Percentiles rank a stretch among this genome's conserved stretches.
phyloP scores from a whole-genome alignment of 2,888 invertebrate species.

The Tupiocoris notatus region DNA sequence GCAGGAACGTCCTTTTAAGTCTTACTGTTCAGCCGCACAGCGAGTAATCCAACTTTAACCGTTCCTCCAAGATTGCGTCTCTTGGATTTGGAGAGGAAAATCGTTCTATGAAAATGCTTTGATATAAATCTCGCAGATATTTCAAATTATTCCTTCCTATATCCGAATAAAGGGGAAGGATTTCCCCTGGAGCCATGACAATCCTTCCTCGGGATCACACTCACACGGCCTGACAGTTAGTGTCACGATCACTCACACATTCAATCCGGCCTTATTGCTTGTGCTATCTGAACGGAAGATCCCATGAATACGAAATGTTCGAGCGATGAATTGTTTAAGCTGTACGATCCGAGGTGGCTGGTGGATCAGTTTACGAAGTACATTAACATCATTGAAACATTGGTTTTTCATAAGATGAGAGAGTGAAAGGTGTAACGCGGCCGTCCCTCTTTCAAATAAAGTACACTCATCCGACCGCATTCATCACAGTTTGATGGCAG shows the following conservation, averaged over 20 bases:
- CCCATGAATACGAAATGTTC: conserved; percentile 27
- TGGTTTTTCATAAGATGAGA: too few species aligned
- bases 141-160: not conserved
- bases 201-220: conserved; percentile 1
- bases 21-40: not conserved
- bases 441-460: too few species aligned
- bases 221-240: not conserved
- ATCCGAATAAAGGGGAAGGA: not conserved
- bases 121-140: conserved; percentile 25
- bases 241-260: not conserved
- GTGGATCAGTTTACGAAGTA: not conserved
- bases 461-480: too few species aligned
- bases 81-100: conserved; percentile 1
- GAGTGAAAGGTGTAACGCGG: too few species aligned
- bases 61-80: not conserved
- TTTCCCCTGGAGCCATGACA: not conserved
- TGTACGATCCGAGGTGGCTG: not conserved
- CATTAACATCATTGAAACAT: not conserved
- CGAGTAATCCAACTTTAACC: not conserved
- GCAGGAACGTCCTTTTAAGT: not conserved
- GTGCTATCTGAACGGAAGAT: not conserved
- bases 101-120: conserved; percentile 12
- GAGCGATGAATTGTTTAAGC: conserved; percentile 23
- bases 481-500: too few species aligned
- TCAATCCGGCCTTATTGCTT: not conserved